Evolutionary conservation across 1,140 invertebrate genomes (phyloP).

Genomic region (Zaprionus ghesquierei): DNA sequence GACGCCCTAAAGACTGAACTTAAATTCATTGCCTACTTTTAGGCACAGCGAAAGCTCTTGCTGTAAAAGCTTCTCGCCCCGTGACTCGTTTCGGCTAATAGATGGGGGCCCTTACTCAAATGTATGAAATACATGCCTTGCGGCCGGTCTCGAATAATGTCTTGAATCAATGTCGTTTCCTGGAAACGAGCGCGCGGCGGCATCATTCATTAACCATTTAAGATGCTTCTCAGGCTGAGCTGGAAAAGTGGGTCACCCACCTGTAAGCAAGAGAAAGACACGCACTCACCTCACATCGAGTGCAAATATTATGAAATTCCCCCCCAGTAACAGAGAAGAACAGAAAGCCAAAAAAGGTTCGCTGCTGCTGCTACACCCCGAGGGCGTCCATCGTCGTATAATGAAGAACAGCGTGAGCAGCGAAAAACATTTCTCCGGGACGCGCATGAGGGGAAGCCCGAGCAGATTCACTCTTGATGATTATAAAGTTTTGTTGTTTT

Average conservation of each 20-base stretch:
- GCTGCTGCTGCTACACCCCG: neutral
- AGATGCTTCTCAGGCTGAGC: constrained; percentile 63
- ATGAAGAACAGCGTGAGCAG: constrained; percentile 17
- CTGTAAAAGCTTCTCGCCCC: neutral
- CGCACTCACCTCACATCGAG: constrained; percentile 45
- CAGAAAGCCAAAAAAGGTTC: constrained; percentile 37
- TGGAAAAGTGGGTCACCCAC: constrained; percentile 70
- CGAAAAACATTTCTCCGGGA: constrained; percentile 54
- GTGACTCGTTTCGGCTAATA: neutral
- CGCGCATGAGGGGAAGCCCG: constrained; percentile 9
- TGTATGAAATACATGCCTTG: constrained; percentile 10
- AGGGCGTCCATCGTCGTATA: constrained; percentile 11
- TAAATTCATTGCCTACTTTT: constrained; percentile 21
- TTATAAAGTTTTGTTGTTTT: constrained; percentile 72
- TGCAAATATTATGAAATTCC: constrained; percentile 76
- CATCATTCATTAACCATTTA: constrained; percentile 59
- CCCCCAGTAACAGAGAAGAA: constrained; percentile 38
- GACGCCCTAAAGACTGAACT: neutral
- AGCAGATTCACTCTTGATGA: constrained; percentile 78
- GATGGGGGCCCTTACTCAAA: neutral
- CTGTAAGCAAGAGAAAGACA: constrained; percentile 52
- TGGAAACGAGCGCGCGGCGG: constrained; percentile 51
- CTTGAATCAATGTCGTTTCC: constrained; percentile 53
- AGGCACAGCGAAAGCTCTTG: constrained; percentile 10
- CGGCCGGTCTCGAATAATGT: constrained; percentile 11